Base-by-base conservation (phyloP, 2,797 vertebrate species). In the Acanthopagrus latus region DNA sequence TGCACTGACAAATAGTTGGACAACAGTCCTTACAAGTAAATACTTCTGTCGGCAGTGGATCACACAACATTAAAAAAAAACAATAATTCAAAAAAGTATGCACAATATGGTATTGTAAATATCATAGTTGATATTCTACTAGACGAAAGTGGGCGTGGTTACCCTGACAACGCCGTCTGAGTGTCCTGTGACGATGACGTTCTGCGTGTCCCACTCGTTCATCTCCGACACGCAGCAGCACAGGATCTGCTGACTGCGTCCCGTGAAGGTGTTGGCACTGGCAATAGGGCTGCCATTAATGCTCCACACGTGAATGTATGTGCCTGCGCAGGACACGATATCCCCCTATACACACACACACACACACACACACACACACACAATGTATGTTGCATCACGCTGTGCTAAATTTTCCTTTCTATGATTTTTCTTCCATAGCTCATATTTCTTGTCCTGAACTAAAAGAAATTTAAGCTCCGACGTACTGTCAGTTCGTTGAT, bases 191-290 rank as follows among this genome's bases (percentile, higher is more conserved):
- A 99, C 96, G 1, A 99, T 97, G 90, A 99, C 98, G 0, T 99
- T 99, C 95, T 99, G 98, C 0, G 97, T 99, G 91, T 99, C 98
- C 98, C 98, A 99, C 75, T 99, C 98, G 0, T 99, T 98, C 98
- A 99, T 99, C 94, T 99, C 98, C 0, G 98, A 99, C 81, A 99
- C 95, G 60, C 98, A 98, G 92, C 98, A 99, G 92, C 98, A 99
- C 73, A 97, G 83, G 47, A 99, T 99, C 78, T 98, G 97, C 92
- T 99, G 98, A 89, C 97, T 99, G 80, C 97, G 95, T 8, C 98
- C 98, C 0, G 98, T 99, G 94, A 99, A 99, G 0, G 98, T 99
- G 94, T 99, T 99, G 4, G 97, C 97, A 2, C 98, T 99, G 86
- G 98, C 96, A 0, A 98, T 92, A 3, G 98, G 98, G 87, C 96